Base-by-base conservation (phyloP, 2,888 invertebrate genomes). In the Tenthredo distinguenda region DNA sequence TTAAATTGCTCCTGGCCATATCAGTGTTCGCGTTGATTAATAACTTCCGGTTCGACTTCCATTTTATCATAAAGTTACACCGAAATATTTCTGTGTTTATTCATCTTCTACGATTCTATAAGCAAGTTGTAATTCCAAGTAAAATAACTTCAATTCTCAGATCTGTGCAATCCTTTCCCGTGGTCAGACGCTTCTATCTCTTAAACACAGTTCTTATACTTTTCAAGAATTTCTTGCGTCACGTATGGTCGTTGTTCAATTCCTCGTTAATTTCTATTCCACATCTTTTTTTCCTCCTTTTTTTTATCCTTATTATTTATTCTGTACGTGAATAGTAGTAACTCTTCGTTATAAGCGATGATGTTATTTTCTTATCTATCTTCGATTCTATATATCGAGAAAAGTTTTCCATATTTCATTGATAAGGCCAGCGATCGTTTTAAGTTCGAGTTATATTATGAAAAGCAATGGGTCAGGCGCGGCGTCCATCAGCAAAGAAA, bases 31-130 rank as follows among this genome's bases (percentile, higher is more conserved):
- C 2, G n/a, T 40, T 71, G 71, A 71, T 71, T 71, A 71, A 71
- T 31, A 10, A n/a, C 37, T 71, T 71, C 71, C 71, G 71, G 71
- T 68, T 26, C 5, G 7, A 37, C 18, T 71, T 6, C 0, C 4
- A 71, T 9, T 37, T 71, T 34, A 71, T 71, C n/a, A 71, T 37
- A 62, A 26, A 21, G 26, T 62, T 62, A 71, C n/a, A 71, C n/a
- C 18, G 71, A 68, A 12, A 31, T 34, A 34, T 6, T 31, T 68
- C 21, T 9, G 10, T 15, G 34, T 6, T 34, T 31, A 31, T 68
- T 68, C 21, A 3, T 15, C n/a, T 55, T 7, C 18, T 55, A 55
- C n/a, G 55, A 55, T 55, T 55, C 55, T 50, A 47, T 55, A 55
- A 55, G 5, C n/a, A n/a, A 55, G 18, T n/a, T 7, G 7, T n/a